These are phyloP conservation scores for Columba guinea DNA, from an alignment of 2,797 vertebrate genomes.

Conservation along the genomic window DNA sequence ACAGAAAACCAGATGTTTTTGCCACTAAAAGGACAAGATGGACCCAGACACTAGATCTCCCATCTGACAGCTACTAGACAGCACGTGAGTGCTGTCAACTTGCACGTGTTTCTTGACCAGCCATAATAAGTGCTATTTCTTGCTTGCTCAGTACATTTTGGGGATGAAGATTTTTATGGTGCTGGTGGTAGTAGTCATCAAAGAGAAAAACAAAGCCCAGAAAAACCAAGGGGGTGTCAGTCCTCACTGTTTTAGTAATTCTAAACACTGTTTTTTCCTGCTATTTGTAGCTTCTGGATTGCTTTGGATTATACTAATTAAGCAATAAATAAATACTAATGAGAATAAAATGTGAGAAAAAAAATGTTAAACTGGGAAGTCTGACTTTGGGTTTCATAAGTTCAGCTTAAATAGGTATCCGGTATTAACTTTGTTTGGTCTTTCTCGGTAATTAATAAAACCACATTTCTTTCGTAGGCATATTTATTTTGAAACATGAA, in stretches of 20 bases:
- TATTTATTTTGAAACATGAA: background rate
- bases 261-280: background rate
- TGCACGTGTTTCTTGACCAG: background rate
- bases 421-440: background rate
- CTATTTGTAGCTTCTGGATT: background rate
- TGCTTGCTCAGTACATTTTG: background rate
- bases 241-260: background rate
- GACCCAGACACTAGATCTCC: background rate
- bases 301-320: background rate
- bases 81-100: background rate
- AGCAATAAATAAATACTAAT: background rate
- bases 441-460: background rate
- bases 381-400: background rate
- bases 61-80: background rate
- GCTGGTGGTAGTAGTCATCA: background rate
- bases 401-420: background rate
- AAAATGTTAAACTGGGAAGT: background rate
- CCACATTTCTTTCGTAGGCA: background rate
- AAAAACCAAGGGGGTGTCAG: background rate
- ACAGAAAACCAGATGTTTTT: background rate
- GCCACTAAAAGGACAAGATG: background rate
- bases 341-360: no score
- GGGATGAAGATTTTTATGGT: background rate
- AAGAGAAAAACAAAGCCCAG: background rate
- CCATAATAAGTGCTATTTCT: background rate